A percentile compares a stretch with the other conserved stretches of the same genome.
Evolutionary conservation across 2,888 invertebrate genomes (phyloP).

Genomic region (Anorthoa munda): DNA sequence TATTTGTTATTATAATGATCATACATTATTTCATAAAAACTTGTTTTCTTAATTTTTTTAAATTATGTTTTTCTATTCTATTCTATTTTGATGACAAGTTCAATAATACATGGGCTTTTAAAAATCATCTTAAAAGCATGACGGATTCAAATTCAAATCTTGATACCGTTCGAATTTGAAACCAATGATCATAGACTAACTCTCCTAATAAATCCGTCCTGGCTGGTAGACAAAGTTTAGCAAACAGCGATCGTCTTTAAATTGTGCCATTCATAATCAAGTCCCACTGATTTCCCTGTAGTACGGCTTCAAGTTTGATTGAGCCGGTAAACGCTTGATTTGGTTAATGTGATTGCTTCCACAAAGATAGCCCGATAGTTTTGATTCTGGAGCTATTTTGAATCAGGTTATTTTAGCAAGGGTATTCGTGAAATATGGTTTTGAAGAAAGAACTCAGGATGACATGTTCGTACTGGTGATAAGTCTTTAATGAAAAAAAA

Average conservation of each 20-base stretch:
- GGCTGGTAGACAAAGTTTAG: conserved; percentile 23
- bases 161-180: neutral
- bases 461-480: no score
- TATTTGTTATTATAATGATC: neutral
- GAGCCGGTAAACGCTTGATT: conserved; percentile 52
- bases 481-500: no score
- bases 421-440: neutral
- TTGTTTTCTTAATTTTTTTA: no score
- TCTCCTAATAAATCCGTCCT: neutral
- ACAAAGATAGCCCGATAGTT: conserved; percentile 33
- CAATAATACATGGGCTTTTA: no score
- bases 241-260: conserved; percentile 32
- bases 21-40: no score
- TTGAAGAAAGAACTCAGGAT: no score
- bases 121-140: no score
- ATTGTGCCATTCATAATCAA: conserved; percentile 56
- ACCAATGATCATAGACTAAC: neutral
- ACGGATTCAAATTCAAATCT: no score
- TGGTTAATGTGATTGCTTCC: conserved; percentile 48
- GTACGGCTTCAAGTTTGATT: conserved; percentile 71
- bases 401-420: neutral
- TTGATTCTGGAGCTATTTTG: neutral
- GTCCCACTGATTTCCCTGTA: conserved; percentile 69
- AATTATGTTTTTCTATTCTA: no score
- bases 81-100: no score